These are phyloP conservation scores for Rhinichthys klamathensis DNA, from an alignment of 2,113 vertebrate species.

Conservation along the genomic window DNA sequence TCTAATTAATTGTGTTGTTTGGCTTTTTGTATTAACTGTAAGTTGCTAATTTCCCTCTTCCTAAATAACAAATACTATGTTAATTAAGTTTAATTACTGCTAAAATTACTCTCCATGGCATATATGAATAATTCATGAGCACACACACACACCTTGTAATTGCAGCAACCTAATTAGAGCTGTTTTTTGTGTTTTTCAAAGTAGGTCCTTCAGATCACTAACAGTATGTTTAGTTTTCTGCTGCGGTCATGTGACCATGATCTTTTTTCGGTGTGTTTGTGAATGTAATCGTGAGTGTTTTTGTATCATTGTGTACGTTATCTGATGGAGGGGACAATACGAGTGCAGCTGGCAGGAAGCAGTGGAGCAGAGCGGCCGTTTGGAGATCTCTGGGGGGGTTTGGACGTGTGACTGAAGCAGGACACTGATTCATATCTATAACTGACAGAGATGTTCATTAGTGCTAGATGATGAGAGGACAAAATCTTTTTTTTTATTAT, in stretches of 20 bases:
- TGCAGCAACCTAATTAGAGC: neutral
- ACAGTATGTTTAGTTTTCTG: slow-evolving; percentile 45
- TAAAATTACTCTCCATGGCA: neutral
- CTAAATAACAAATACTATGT: slow-evolving; percentile 15
- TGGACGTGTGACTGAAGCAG: slow-evolving; percentile 38
- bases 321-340: slow-evolving; percentile 54
- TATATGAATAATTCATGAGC: slow-evolving; percentile 15
- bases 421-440: slow-evolving; percentile 43
- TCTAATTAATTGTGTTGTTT: neutral
- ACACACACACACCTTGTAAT: slow-evolving; percentile 2
- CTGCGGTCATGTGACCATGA: slow-evolving; percentile 41
- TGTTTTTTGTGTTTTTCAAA: slow-evolving; percentile 7
- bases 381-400: slow-evolving; percentile 25
- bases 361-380: slow-evolving; percentile 28
- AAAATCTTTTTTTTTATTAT: neutral
- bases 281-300: slow-evolving; percentile 52
- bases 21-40: slow-evolving; percentile 2
- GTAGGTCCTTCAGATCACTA: slow-evolving; percentile 2
- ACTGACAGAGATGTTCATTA: no score
- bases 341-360: slow-evolving; percentile 58
- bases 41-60: neutral
- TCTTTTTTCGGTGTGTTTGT: slow-evolving; percentile 45
- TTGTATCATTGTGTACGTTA: slow-evolving; percentile 35
- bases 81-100: slow-evolving; percentile 28
- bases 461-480: neutral